These are phyloP conservation scores for Cerceris rybyensis DNA, from an alignment of 2,888 invertebrate species.

Conservation along the genomic window DNA sequence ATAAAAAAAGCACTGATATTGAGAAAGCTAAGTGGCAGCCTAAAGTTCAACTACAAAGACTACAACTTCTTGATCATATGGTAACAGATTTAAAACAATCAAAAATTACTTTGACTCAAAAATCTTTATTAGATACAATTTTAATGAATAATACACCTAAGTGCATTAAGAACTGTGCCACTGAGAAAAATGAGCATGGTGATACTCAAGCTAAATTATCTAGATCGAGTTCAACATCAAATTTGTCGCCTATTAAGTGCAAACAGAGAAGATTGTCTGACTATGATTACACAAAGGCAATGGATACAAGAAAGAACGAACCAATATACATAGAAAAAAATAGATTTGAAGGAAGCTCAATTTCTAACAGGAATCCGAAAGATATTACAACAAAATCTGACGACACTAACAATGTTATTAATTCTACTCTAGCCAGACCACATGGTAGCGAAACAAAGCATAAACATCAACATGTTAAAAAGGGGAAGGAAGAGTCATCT, in stretches of 20 bases:
- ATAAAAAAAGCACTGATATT: conserved; percentile 67
- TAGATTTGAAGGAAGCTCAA: neutral
- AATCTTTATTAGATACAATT: conserved; percentile 19
- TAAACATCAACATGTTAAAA: no score
- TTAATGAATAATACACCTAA: neutral
- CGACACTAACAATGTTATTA: neutral
- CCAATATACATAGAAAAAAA: neutral
- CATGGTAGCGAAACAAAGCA: neutral
- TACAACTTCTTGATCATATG: conserved; percentile 76
- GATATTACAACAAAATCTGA: conserved; percentile 19
- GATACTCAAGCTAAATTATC: conserved; percentile 60
- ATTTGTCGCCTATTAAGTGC: conserved; percentile 47
- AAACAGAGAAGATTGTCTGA: conserved; percentile 65
- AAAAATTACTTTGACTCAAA: conserved; percentile 61
- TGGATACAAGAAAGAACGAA: neutral
- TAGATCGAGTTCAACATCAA: conserved; percentile 67
- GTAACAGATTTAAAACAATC: conserved; percentile 74
- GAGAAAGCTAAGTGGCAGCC: conserved; percentile 77
- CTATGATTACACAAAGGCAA: conserved; percentile 44
- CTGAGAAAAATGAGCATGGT: neutral
- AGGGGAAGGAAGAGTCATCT: neutral
- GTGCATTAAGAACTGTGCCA: neutral
- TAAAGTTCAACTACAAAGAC: conserved; percentile 76
- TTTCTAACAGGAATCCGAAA: neutral
- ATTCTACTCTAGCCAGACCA: neutral